Base-by-base conservation (phyloP, 1,140 invertebrate genomes). In the Brachionus rotundiformis region DNA sequence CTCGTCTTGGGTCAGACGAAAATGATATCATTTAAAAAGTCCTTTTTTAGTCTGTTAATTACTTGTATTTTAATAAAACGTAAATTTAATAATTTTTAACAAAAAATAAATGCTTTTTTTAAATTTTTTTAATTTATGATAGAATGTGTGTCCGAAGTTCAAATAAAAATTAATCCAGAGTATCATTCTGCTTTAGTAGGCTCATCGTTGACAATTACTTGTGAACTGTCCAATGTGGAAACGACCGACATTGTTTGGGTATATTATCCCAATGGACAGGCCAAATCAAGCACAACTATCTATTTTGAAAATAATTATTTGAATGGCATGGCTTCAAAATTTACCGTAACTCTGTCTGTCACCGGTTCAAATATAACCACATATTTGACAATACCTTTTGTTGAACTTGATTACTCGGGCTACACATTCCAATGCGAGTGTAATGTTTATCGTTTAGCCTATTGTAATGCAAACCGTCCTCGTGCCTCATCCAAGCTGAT, bases 231-330 rank as follows among this genome's bases (percentile, higher is more conserved):
- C 8, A 63, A 63, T 79, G 47, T 79, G 6, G 47, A 59, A 25
- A 54, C 76, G 31, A 59, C 59, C 8, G 76, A 79, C 29, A 63
- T 79, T 13, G 76, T 79, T 23, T 79, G 76, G 76, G 47, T 79
- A 13, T 79, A 36, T 79, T 79, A 79, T 79, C 76, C 76, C 13
- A 79, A 25, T 29, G 44, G 47, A 23, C 36, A 36, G 11, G 31
- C 23, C 10, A 59, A 39, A 3, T 59, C 76, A 29, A 63, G 47
- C 19, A 79, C 76, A 79, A 79, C 59, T 11, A 63, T 79, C 13
- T 79, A 59, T 41, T 73, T 73, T 73, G 47, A 63, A 36, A 79
- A 79, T 27, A 63, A 79, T 63, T 79, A 79, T 41, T 73, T 73
- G 29, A 79, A 63, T 13, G 33, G 33, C n/a, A 59, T 54, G 76